Evolutionary conservation across 2,888 invertebrate genomes (phyloP).

Genomic region (Acrocyrtus sp.): DNA sequence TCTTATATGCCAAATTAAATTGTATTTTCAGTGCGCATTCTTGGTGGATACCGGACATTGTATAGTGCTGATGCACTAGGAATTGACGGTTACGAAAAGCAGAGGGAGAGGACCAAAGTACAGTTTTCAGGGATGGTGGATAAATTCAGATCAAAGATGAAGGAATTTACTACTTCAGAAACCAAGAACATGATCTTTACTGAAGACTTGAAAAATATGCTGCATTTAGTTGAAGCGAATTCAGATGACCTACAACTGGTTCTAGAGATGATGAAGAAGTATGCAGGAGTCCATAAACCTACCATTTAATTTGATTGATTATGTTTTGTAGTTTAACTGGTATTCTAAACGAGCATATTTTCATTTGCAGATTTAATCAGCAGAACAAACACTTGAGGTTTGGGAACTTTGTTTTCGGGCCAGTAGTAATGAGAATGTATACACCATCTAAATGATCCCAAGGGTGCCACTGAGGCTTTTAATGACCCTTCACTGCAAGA

Average conservation of each 20-base stretch:
- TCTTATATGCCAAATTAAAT: no score
- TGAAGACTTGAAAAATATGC: conserved; percentile 85
- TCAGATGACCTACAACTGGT: conserved; percentile 74
- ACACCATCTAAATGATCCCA: conserved; percentile 76
- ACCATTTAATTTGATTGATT: neutral
- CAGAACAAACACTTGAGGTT: conserved; percentile 79
- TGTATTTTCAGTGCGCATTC: conserved; percentile 32
- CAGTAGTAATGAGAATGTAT: conserved; percentile 83
- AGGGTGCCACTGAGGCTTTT: conserved; percentile 75
- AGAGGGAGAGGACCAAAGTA: conserved; percentile 70
- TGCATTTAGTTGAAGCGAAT: conserved; percentile 75
- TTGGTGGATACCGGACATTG: conserved; percentile 66
- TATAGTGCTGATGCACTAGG: conserved; percentile 74
- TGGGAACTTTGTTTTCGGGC: conserved; percentile 84
- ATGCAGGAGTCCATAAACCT: conserved; percentile 46
- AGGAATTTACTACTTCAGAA: conserved; percentile 70
- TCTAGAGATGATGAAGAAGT: conserved; percentile 78
- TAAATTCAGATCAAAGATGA: conserved; percentile 79
- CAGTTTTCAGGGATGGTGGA: conserved; percentile 74
- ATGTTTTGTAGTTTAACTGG: conserved; percentile 1
- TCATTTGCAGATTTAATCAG: conserved; percentile 73
- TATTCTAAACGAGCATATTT: neutral
- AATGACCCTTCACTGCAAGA: conserved; percentile 72
- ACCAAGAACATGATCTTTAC: conserved; percentile 79
- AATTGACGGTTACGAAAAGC: conserved; percentile 71